phyloP scores from a whole-genome alignment of 2,797 vertebrate genomes.

The Oryzias dopingdopingensis region DNA sequence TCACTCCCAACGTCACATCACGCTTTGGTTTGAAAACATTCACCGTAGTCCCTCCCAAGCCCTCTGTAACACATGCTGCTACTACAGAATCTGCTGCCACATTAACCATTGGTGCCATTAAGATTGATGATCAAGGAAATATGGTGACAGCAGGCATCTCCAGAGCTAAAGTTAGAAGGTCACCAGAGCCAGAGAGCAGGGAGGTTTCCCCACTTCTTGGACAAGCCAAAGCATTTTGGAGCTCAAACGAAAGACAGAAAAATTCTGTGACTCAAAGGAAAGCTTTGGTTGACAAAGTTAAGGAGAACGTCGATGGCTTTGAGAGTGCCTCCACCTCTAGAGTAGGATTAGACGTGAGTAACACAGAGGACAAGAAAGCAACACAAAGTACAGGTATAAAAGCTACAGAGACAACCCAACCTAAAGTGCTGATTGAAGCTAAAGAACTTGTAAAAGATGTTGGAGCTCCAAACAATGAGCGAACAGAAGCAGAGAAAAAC shows the following conservation, averaged over 20 bases:
- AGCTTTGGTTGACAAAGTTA: constrained; percentile 40
- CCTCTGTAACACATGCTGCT: constrained; percentile 48
- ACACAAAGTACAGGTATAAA: constrained; percentile 14
- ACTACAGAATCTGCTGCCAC: constrained; percentile 66
- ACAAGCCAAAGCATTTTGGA: constrained; percentile 88
- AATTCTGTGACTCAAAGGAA: constrained; percentile 22
- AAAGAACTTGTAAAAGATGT: constrained; percentile 31
- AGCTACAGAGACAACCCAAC: constrained; percentile 36
- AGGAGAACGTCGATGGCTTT: constrained; percentile 41
- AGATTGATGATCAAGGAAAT: constrained; percentile 94
- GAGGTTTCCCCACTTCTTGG: constrained; percentile 71
- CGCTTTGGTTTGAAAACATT: constrained; percentile 91
- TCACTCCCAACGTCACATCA: constrained; percentile 74
- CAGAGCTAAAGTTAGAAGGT: constrained; percentile 40
- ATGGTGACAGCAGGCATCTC: constrained; percentile 71
- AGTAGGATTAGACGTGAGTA: constrained; percentile 31
- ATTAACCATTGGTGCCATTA: constrained; percentile 83
- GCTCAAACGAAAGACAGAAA: constrained; percentile 73
- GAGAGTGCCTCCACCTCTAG: constrained; percentile 27
- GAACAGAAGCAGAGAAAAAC: constrained; percentile 55
- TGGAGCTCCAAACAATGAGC: constrained; percentile 35
- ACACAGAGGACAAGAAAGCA: constrained; percentile 31
- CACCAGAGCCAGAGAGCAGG: constrained; percentile 18
- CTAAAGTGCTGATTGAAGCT: constrained; percentile 24
- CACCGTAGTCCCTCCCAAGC: constrained; percentile 89